Evolutionary conservation across 2,797 vertebrate genomes (phyloP).

Genomic region (Threskiornis aethiopicus): DNA sequence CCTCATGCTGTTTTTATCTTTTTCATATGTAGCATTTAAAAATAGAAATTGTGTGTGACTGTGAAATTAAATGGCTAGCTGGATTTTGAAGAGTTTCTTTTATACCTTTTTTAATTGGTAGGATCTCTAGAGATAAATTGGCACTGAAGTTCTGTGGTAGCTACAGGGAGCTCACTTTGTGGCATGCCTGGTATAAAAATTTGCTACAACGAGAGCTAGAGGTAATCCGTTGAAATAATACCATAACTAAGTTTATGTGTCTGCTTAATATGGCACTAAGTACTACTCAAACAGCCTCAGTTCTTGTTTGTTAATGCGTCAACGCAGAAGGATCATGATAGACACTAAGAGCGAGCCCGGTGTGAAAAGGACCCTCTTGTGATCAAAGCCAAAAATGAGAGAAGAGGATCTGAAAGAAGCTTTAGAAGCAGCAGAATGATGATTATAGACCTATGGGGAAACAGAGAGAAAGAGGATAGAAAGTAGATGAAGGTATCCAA

Average conservation of each 20-base stretch:
- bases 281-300: neutral
- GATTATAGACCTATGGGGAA: neutral
- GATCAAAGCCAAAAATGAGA: neutral
- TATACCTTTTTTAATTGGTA: neutral
- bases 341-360: neutral
- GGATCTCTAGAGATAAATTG: neutral
- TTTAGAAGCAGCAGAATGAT: neutral
- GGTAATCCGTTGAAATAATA: neutral
- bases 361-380: neutral
- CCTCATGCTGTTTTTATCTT: neutral
- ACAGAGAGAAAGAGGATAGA: neutral
- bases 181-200: neutral
- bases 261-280: neutral
- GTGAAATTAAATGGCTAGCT: neutral
- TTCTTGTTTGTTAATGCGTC: neutral
- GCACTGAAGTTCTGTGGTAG: neutral
- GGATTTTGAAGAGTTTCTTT: neutral
- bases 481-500: neutral
- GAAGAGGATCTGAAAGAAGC: neutral
- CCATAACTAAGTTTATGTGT: neutral
- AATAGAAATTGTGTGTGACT: neutral
- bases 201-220: neutral
- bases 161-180: neutral
- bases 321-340: neutral
- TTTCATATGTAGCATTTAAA: neutral